Base-by-base conservation (phyloP, 53 echinoderm and acorn worm species). In the Holothuria leucospilota region DNA sequence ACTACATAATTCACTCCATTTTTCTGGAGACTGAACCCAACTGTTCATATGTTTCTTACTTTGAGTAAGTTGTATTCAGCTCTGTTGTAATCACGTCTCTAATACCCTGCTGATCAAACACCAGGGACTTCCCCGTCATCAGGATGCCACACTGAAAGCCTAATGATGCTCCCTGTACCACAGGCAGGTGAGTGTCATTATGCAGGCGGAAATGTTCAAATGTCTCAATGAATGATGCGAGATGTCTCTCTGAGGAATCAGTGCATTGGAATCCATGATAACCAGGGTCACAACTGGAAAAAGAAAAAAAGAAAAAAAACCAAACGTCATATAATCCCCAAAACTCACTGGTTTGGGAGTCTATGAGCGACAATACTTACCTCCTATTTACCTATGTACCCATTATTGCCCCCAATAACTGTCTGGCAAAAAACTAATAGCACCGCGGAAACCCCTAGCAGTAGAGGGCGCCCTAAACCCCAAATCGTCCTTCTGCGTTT, bases 131-230 rank as follows among this genome's bases (percentile, higher is more conserved):
- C 29, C 96, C 94, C 20, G 93, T 86, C 8, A 91, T 89, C 59
- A 96, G 65, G 27, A 96, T 63, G 1, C 96, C 96, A 82, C 96
- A 96, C 71, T 90, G 82, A 63, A 91, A 94, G 8, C 96, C 93
- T 24, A 90, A 52, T 21, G 77, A 84, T 6, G 81, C 94, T 1
- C 96, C 96, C 6, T 41, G 62, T 51, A 93, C 39, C 4, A 80
- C 52, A 13, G 86, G 85, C 59, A 96, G 89, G 79, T 88, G 84
- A 28, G 87, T 82, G 24, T 87, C 71, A 78, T 83, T 74, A 25
- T 42, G 20, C 20, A 86, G 11, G 15, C 80, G 52, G 25, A 88
- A 90, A 8, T 60, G 51, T 64, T 93, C 90, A 89, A 95, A 95
- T 21, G 84, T 88, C 71, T 92, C 88, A 0, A 89, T 91, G 53